A percentile compares a stretch with the other conserved stretches of the same genome.
Conservation (phyloP, 1,140 invertebrate genomes). For the Halyomorpha halys region DNA sequence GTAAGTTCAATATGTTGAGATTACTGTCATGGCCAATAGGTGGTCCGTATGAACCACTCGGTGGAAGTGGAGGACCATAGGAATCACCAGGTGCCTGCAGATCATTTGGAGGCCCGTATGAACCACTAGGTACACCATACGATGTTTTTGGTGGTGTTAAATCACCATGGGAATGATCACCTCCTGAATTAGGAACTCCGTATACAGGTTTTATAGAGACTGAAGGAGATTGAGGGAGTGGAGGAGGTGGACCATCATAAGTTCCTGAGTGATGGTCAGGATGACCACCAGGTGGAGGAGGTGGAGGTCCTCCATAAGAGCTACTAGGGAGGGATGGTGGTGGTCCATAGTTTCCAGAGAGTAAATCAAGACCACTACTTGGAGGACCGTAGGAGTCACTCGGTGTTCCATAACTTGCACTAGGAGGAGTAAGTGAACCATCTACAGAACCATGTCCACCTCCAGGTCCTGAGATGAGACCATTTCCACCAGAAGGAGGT, state of each 20-base stretch:
- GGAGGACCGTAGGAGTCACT: slow-evolving; percentile 18
- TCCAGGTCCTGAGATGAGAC: too few relatives aligned
- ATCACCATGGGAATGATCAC: neutral
- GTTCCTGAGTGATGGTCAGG: neutral
- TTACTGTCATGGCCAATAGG: slow-evolving; percentile 23
- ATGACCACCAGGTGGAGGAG: slow-evolving; percentile 26
- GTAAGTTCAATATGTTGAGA: neutral
- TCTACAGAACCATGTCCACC: neutral
- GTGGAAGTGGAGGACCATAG: slow-evolving; percentile 28
- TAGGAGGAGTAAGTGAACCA: slow-evolving; percentile 21
- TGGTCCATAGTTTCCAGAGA: slow-evolving; percentile 24
- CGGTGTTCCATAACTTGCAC: neutral
- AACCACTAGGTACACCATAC: slow-evolving; percentile 17
- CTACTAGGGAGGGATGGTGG: neutral
- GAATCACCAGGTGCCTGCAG: slow-evolving; percentile 19
- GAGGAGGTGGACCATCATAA: slow-evolving; percentile 4
- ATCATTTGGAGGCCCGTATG: slow-evolving; percentile 21
- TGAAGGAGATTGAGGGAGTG: neutral
- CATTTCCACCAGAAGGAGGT: neutral
- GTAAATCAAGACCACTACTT: neutral
- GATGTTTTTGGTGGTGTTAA: slow-evolving; percentile 33
- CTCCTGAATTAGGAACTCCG: slow-evolving; percentile 39
- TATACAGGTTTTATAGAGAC: slow-evolving; percentile 38
- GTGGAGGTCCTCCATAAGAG: slow-evolving; percentile 27
- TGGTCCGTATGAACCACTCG: slow-evolving; percentile 27